Evolutionary conservation across 2,888 invertebrate genomes (phyloP).

Genomic region (Muscina levida): DNA sequence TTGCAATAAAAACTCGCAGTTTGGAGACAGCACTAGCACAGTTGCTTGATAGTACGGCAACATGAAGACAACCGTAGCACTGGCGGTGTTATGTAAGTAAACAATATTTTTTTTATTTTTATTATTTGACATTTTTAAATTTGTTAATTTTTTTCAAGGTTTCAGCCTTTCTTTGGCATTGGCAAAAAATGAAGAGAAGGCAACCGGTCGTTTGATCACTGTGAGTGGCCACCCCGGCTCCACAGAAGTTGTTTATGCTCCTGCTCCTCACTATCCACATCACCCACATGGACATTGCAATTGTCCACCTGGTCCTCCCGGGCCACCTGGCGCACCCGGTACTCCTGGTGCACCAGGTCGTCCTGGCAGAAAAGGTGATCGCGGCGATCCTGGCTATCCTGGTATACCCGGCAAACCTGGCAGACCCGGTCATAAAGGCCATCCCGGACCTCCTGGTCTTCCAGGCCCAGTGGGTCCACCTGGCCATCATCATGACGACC

Average conservation of each 20-base stretch:
- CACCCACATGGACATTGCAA: constrained; percentile 35
- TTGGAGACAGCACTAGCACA: neutral
- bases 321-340: constrained; percentile 53
- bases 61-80: constrained; percentile 41
- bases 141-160: neutral
- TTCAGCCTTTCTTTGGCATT: neutral
- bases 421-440: constrained; percentile 32
- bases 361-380: constrained; percentile 48
- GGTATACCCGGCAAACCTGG: constrained; percentile 44
- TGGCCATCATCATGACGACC: constrained; percentile 40
- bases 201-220: constrained; percentile 34
- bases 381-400: constrained; percentile 39
- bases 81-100: constrained; percentile 41
- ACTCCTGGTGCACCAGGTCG: constrained; percentile 34
- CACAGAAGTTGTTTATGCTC: constrained; percentile 31
- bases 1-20: constrained; percentile 38
- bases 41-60: constrained; percentile 26
- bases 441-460: neutral
- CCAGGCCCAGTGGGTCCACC: constrained; percentile 14
- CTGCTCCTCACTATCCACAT: constrained; percentile 8
- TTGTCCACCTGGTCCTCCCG: constrained; percentile 55
- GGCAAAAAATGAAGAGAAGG: neutral
- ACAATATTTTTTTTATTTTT: neutral
- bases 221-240: constrained; percentile 18
- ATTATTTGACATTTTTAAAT: constrained; percentile 5